Base-by-base conservation (phyloP, 1,140 invertebrate species). In the Tetragnatha versicolor region DNA sequence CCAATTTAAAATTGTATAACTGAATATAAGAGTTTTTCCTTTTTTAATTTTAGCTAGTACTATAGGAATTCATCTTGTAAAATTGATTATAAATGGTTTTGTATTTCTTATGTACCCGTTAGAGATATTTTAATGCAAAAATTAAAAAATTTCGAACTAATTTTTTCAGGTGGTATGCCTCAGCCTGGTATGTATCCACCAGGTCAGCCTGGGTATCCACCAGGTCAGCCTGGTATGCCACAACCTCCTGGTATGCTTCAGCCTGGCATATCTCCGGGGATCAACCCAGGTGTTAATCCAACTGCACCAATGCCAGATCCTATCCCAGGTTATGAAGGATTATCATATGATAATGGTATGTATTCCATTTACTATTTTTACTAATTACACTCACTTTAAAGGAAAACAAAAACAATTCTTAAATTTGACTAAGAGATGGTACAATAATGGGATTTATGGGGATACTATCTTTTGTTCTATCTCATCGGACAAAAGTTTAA, bases 261-360 rank as follows among this genome's bases (percentile, higher is more conserved):
- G 6, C 42, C 42, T 61, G 58, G 58, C 9, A n/a, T n/a, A n/a
- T n/a, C n/a, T n/a, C n/a, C n/a, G n/a, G n/a, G n/a, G n/a, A n/a
- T n/a, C n/a, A 12, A 29, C 7, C 69, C 69, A 58, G 35, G 3
- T 33, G 47, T 65, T 1, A 65, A 45, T 53, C 73, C 73, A 27
- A 66, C 73, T 31, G 73, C 73, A 33, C 73, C 73, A 35, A 61
- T 65, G 53, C n/a, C 66, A 12, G 27, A 77, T 45, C 33, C 33
- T 9, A 55, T 77, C 53, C 73, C 73, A 39, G 73, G 73, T 49
- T 77, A 77, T 66, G 73, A 77, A 42, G 49, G 60, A 65, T 9
- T 65, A 45, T 53, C 60, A 22, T 53, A 65, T 42, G 47, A 65
- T 29, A 12, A 77, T 22, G 58, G 73, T 77, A 37, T 35, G 39